Evolutionary conservation across 2,113 vertebrate species (phyloP).

Genomic region (Thunnus maccoyii): DNA sequence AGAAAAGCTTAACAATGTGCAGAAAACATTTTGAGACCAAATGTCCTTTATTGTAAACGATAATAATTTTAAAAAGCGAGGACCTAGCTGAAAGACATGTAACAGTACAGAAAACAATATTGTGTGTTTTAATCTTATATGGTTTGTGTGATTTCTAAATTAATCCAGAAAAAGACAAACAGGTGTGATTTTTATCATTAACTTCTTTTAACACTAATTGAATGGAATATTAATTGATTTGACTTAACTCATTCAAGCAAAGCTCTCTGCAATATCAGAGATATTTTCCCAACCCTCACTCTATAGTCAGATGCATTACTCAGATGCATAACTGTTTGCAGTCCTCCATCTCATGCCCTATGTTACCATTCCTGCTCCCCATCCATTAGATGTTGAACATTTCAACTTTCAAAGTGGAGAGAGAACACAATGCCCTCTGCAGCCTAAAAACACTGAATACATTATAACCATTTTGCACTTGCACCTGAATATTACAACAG

Average conservation of each 20-base stretch:
- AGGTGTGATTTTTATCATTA: background rate
- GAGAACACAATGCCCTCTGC: constrained; percentile 61
- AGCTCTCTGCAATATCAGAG: background rate
- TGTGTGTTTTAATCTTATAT: background rate
- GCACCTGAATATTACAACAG: constrained; percentile 47
- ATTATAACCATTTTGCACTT: constrained; percentile 43
- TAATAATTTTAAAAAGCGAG: background rate
- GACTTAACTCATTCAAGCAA: constrained; percentile 9
- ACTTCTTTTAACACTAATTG: background rate
- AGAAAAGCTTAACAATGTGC: background rate
- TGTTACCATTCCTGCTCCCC: constrained; percentile 23
- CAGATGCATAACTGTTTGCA: constrained; percentile 13
- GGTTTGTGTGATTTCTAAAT: background rate
- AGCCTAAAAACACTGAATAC: constrained; percentile 55
- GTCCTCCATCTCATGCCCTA: background rate
- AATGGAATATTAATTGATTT: background rate
- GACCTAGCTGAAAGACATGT: background rate
- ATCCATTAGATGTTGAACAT: constrained; percentile 75
- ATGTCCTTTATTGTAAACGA: background rate
- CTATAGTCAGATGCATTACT: constrained; percentile 5
- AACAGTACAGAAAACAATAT: background rate
- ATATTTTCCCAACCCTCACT: background rate
- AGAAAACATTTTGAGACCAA: background rate
- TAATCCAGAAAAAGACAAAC: background rate
- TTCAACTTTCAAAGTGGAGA: constrained; percentile 70